Evolutionary conservation across 2,888 invertebrate genomes (phyloP).

Genomic region (Thereva unica): DNA sequence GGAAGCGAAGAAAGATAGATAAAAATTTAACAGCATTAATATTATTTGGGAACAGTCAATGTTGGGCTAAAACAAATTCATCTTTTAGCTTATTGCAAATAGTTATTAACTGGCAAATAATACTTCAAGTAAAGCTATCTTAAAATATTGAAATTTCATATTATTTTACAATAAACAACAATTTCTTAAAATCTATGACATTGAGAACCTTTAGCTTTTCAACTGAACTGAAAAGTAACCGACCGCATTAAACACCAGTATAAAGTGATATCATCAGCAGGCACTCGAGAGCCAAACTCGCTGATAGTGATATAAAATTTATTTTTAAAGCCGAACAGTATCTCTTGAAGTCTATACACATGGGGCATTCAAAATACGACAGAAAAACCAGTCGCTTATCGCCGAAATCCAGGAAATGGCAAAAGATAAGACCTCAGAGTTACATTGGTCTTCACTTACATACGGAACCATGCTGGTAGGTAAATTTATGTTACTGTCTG

Average conservation of each 20-base stretch:
- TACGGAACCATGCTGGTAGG: conserved; percentile 41
- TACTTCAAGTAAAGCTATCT: too few relatives aligned
- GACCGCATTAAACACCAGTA: conserved; percentile 34
- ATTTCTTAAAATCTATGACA: too few relatives aligned
- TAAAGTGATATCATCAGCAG: conserved; percentile 37
- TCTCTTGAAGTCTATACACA: conserved; percentile 30
- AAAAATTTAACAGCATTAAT: too few relatives aligned
- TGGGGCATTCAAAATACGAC: conserved; percentile 37
- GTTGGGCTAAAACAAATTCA: too few relatives aligned
- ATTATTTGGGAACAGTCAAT: too few relatives aligned
- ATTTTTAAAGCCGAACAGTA: conserved; percentile 32
- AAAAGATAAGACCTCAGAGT: conserved; percentile 45
- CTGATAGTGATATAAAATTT: conserved; percentile 33
- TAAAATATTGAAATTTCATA: too few relatives aligned
- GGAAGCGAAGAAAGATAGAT: too few relatives aligned
- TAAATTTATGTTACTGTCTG: conserved; percentile 39
- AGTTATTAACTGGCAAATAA: too few relatives aligned
- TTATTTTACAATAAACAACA: too few relatives aligned
- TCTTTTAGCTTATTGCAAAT: too few relatives aligned
- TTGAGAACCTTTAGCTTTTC: too few relatives aligned
- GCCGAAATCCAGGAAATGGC: conserved; percentile 47
- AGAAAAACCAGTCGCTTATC: conserved; percentile 42
- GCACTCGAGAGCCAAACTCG: conserved; percentile 32
- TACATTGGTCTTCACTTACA: conserved; percentile 44
- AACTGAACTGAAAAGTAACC: conserved; percentile 21